Percentiles rank a stretch among this genome's conserved stretches.
Conservation (phyloP, 1,140 invertebrate species). For the Pseudomyrmex sp. region DNA sequence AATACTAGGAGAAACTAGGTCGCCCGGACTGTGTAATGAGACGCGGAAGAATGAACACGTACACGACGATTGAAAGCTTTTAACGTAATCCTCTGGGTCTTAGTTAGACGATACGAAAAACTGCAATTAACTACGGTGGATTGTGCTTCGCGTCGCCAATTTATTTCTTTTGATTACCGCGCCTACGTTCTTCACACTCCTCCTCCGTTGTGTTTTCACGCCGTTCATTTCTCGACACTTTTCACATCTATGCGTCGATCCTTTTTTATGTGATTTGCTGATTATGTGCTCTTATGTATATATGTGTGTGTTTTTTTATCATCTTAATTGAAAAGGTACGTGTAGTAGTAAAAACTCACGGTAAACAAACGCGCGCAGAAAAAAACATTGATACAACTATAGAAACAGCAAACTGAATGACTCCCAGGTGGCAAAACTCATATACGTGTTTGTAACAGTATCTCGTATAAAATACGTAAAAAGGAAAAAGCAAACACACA, state of each 20-base stretch:
- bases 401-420: slow-evolving; percentile 28
- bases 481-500: slow-evolving; percentile 2
- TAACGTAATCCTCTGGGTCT: background rate
- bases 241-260: background rate
- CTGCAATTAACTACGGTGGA: slow-evolving; percentile 9
- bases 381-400: slow-evolving; percentile 1
- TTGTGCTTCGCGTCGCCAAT: background rate
- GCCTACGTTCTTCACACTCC: background rate
- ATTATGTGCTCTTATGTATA: background rate
- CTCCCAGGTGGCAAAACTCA: slow-evolving; percentile 2
- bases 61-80: slow-evolving; percentile 23
- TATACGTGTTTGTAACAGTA: slow-evolving; percentile 3
- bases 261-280: background rate
- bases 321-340: background rate
- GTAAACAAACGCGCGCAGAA: slow-evolving; percentile 8
- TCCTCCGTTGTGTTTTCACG: background rate
- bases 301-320: background rate
- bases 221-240: background rate
- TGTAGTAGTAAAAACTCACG: background rate
- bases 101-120: slow-evolving; percentile 19
- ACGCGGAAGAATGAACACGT: slow-evolving; percentile 15
- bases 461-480: slow-evolving; percentile 34
- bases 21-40: slow-evolving; percentile 40
- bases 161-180: background rate
- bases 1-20: slow-evolving; percentile 34